Evolutionary conservation across 2,888 invertebrate species (phyloP), one percentile per base, ranked within the genome.

Genomic region (Adelognathus sp.): DNA sequence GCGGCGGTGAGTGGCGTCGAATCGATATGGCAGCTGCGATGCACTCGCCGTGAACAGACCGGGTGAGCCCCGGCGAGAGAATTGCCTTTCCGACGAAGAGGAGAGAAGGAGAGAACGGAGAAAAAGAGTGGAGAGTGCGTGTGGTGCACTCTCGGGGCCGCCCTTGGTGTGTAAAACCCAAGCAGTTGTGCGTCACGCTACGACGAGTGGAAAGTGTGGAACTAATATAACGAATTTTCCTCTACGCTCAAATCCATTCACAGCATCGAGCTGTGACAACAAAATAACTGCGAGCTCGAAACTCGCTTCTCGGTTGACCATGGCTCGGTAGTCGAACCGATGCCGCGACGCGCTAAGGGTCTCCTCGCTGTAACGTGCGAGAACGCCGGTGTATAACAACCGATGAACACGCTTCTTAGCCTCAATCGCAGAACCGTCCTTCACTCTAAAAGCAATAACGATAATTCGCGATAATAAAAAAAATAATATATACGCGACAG

Each of bases 201-300:
- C 29, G 27, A 5, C 6, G 54, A 54, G 29, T 54, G 14, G 29
- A 29, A 29, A 54, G 27, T 54, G 31, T n/a, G 54, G 54, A n/a
- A 29, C 6, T 61, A 72, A n/a, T n/a, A n/a, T n/a, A n/a, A 61
- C 41, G 52, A 76, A 71, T 72, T 61, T 72, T 72, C 72, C 52
- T 44, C 31, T 41, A 7, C 2, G 29, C 29, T 29, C 18, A 16
- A 5, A 9, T 1, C 14, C 39, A 16, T n/a, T 29, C 5, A 11
- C 14, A n/a, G 67, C 36, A 41, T 29, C 29, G 39, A 36, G 21
- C 0, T 21, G 63, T n/a, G 46, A 21, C 14, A 56, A n/a, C n/a
- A n/a, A n/a, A n/a, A n/a, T n/a, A n/a, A n/a, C n/a, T n/a, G n/a
- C n/a, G n/a, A n/a, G n/a, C n/a, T n/a, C n/a, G n/a, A n/a, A n/a